Percentiles rank a stretch among this genome's conserved stretches.
phyloP scores from a whole-genome alignment of 2,113 vertebrate genomes.

The Datnioides undecimradiatus region DNA sequence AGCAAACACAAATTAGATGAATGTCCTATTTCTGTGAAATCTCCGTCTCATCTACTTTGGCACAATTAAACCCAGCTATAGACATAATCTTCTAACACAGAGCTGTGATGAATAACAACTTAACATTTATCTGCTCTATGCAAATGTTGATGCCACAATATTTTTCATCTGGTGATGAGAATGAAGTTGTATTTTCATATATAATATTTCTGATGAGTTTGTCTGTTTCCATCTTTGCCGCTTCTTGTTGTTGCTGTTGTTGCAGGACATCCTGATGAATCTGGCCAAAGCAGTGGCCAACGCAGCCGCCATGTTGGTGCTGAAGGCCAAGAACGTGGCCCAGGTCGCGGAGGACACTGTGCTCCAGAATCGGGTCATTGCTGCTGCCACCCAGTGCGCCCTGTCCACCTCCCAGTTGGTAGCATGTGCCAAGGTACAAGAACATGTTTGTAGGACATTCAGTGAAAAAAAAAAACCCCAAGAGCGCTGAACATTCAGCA shows the following conservation, averaged over 20 bases:
- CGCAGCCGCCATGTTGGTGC: conserved; percentile 96
- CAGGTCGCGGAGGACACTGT: conserved; percentile 94
- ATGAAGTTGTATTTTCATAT: not conserved
- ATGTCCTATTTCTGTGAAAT: not conserved
- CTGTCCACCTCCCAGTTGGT: conserved; percentile 98
- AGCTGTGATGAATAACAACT: not conserved
- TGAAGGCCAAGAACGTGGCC: conserved; percentile 99
- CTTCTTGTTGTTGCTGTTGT: not conserved
- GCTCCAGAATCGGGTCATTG: conserved; percentile 97
- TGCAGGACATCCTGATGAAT: conserved; percentile 95
- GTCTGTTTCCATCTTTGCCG: not conserved
- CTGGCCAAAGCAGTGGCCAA: conserved; percentile 98
- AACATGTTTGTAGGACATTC: not conserved
- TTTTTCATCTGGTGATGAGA: not conserved
- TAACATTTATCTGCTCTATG: not conserved
- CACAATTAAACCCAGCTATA: not conserved
- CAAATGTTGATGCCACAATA: not conserved
- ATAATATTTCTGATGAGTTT: not conserved
- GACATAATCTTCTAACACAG: not conserved
- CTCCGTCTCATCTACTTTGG: not conserved
- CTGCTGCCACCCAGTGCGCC: conserved; percentile 96
- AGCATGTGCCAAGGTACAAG: conserved; percentile 94
- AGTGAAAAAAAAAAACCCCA: not conserved
- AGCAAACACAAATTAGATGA: not conserved
- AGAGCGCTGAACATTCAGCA: not conserved